Percentiles rank a stretch among this genome's conserved stretches.
These are phyloP conservation scores for Synergus itoensis DNA, from an alignment of 2,888 invertebrate species.

Conservation along the genomic window DNA sequence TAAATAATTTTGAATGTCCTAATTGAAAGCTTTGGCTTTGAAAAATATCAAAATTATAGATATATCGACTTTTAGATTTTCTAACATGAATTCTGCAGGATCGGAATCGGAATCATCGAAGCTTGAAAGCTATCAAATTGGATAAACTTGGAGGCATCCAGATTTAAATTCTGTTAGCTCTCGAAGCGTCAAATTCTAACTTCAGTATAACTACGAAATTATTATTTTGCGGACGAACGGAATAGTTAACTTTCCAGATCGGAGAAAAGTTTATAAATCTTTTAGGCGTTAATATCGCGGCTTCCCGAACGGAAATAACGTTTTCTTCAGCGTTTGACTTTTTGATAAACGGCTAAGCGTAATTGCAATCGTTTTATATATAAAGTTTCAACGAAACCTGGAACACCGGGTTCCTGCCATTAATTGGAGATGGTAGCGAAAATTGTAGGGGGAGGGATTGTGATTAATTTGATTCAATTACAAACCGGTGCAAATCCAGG, in stretches of 20 bases:
- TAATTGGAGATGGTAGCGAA: slow-evolving; percentile 65
- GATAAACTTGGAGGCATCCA: slow-evolving; percentile 15
- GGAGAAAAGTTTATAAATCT: not conserved
- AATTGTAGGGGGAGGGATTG: slow-evolving; percentile 60
- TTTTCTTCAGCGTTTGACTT: slow-evolving; percentile 57
- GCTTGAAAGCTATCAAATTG: slow-evolving; percentile 15
- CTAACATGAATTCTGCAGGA: not conserved
- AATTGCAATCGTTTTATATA: slow-evolving; percentile 68
- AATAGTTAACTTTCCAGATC: not conserved
- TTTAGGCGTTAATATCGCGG: slow-evolving; percentile 1
- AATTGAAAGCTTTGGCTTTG: not conserved
- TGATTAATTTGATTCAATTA: slow-evolving; percentile 73
- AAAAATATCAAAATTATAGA: not conserved
- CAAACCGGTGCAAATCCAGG: slow-evolving; percentile 63
- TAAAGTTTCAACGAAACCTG: slow-evolving; percentile 67
- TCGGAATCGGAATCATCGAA: not conserved
- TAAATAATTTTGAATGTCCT: no score
- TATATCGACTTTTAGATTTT: not conserved
- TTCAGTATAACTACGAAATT: not conserved
- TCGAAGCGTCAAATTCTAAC: not conserved
- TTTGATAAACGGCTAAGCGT: slow-evolving; percentile 64
- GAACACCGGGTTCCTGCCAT: slow-evolving; percentile 60
- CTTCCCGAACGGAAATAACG: slow-evolving; percentile 28
- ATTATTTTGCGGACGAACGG: not conserved
- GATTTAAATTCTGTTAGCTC: slow-evolving; percentile 18